Evolutionary conservation across 2,888 invertebrate species (phyloP).

Genomic region (Emmelina monodactyla): DNA sequence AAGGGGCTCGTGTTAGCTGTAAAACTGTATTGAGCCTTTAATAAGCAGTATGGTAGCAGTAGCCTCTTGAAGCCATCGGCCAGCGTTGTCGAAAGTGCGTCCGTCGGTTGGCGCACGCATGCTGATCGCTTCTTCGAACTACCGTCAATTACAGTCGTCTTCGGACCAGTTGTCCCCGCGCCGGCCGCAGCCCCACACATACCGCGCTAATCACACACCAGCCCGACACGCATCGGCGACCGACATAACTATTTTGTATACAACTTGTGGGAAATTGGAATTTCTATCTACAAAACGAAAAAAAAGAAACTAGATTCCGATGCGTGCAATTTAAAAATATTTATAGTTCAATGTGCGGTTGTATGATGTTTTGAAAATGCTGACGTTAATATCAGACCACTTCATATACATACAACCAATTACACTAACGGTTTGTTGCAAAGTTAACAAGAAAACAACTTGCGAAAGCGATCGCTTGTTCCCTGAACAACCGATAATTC

Average conservation of each 20-base stretch:
- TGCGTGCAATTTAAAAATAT: no score
- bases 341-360: no score
- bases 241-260: constrained; percentile 38
- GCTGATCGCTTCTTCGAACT: constrained; percentile 36
- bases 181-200: constrained; percentile 28
- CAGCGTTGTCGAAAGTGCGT: constrained; percentile 3
- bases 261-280: constrained; percentile 20
- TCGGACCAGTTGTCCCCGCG: constrained; percentile 38
- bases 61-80: no score
- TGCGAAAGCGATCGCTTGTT: constrained; percentile 13
- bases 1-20: no score
- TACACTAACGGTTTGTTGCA: constrained; percentile 19
- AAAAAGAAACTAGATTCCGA: no score
- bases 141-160: constrained; percentile 30
- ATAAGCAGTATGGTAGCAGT: no score
- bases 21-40: no score
- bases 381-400: no score
- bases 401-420: constrained; percentile 13
- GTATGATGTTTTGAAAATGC: no score
- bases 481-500: constrained; percentile 10
- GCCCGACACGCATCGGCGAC: constrained; percentile 41
- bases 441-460: constrained; percentile 21
- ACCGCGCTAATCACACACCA: constrained; percentile 35
- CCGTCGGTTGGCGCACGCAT: constrained; percentile 17
- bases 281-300: constrained; percentile 3